phyloP scores from a whole-genome alignment of 2,797 vertebrate genomes.

The Lithobates pipiens region DNA sequence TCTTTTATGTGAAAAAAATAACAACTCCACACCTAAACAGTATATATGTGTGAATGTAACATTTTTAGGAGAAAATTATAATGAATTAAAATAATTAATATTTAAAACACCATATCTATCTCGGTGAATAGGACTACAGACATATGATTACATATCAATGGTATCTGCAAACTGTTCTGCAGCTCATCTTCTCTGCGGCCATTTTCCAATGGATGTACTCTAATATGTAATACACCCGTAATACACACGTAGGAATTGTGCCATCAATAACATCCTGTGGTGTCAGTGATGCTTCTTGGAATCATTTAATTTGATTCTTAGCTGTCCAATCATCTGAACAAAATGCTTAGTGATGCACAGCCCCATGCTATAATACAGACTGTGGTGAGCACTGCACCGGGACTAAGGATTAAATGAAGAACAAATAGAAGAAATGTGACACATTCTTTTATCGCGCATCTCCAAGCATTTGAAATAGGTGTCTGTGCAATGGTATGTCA shows the following conservation, averaged over 20 bases:
- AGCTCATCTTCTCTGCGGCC: too few species aligned
- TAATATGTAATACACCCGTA: not conserved
- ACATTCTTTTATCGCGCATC: not conserved
- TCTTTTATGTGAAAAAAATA: not conserved
- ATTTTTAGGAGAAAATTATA: too few species aligned
- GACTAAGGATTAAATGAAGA: not conserved
- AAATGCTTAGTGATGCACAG: not conserved
- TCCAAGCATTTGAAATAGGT: too few species aligned
- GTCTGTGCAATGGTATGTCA: too few species aligned
- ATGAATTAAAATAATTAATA: too few species aligned
- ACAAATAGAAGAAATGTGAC: not conserved
- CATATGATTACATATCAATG: too few species aligned
- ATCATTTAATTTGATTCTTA: not conserved
- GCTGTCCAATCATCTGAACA: not conserved
- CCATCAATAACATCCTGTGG: not conserved
- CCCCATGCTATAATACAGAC: not conserved
- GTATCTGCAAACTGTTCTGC: too few species aligned
- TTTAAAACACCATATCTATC: not conserved
- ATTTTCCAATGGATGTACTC: not conserved
- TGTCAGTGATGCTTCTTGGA: not conserved
- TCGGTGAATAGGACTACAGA: not conserved
- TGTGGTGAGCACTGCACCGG: not conserved
- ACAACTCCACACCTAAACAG: too few species aligned
- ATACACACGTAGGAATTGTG: not conserved
- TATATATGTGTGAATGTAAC: too few species aligned